Evolutionary conservation across 2,113 vertebrate genomes (phyloP), one percentile per base, ranked within the genome.

Genomic region (Chlorodrepanis virens): DNA sequence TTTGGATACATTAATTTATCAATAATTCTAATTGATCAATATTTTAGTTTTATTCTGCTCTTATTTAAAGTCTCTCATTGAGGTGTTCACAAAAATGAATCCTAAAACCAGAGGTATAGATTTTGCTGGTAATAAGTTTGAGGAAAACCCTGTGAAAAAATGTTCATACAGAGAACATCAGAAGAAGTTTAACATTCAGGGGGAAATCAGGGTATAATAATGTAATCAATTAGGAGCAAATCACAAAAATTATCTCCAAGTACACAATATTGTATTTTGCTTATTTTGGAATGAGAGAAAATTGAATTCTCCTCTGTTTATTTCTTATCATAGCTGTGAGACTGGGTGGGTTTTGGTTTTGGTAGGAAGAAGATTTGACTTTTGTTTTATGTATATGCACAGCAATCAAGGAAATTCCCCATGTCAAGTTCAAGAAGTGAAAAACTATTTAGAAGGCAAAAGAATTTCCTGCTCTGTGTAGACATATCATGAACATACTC

Each of bases 281-380:
- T 65, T 87, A 45, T 33, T 69, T 80, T 82, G 18, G 22, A 83
- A 39, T 67, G 14, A 71, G 16, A 72, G 14, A 35, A 65, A 57
- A 23, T 45, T 29, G 19, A 49, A 24, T 81, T 78, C 8, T 39
- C 5, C 16, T 18, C 12, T 44, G 3, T 60, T 39, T 52, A 25
- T 57, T 89, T 53, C 28, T 59, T 60, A 71, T 3, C 3, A n/a
- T 23, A 59, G 4, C 6, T 1, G 4, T 47, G n/a, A 80, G 76
- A 6, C 24, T 57, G 7, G 0, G 5, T 78, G 9, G 0, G 0
- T 21, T 61, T 67, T 23, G 7, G 40, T 68, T 67, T 90, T 45
- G 7, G 27, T n/a, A 72, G 19, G 24, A 52, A 29, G 3, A 57
- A 6, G 14, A 61, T 63, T 71, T 90, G 12, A 50, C 6, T 54